phyloP scores from a whole-genome alignment of 2,113 vertebrate species.

The Dromiciops gliroides region DNA sequence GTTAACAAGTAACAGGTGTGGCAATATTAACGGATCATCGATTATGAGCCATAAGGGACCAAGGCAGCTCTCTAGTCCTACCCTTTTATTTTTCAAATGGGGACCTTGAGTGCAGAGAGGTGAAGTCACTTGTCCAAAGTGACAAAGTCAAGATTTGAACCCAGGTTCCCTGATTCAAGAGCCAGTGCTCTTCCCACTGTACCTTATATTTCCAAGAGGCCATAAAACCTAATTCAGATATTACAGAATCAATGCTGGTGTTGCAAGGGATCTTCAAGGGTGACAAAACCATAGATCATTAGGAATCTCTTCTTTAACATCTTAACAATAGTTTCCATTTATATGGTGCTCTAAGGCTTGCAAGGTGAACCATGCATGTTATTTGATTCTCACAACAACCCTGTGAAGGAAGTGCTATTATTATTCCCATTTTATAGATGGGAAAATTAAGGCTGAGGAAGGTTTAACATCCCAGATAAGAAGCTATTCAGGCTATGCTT shows the following conservation, averaged over 20 bases:
- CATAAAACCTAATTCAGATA: neutral
- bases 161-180: too few relatives aligned
- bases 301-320: neutral
- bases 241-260: neutral
- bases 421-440: neutral
- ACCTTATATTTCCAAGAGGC: neutral
- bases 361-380: neutral
- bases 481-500: too few relatives aligned
- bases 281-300: neutral
- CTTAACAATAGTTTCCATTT: neutral
- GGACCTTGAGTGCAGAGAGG: neutral
- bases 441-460: neutral
- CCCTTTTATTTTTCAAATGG: neutral
- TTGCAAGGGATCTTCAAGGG: neutral
- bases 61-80: neutral
- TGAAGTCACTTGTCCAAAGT: neutral
- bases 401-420: too few relatives aligned
- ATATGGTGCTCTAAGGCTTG: neutral
- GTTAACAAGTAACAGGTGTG: neutral
- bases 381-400: neutral
- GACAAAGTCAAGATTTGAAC: neutral
- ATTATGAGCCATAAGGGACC: neutral
- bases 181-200: neutral
- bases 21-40: neutral
- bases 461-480: neutral